Conservation (phyloP, 2,888 invertebrate species). For the Dexiosoma caninum region DNA sequence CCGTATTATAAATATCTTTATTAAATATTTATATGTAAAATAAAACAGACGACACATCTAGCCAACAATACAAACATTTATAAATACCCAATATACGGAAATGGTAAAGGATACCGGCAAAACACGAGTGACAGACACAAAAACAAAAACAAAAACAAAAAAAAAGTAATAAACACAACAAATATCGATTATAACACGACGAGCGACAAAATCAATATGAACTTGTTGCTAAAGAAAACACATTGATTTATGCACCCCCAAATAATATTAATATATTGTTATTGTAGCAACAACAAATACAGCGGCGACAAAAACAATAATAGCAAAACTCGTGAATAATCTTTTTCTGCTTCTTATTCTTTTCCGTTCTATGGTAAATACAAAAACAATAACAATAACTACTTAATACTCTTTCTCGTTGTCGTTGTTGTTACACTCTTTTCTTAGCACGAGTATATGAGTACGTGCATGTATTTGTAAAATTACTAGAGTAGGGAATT, state of each 20-base stretch:
- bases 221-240: conserved; percentile 63
- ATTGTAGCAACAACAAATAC: conserved; percentile 3
- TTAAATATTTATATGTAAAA: conserved; percentile 14
- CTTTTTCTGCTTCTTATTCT: conserved; percentile 21
- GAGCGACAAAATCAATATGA: conserved; percentile 62
- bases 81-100: conserved; percentile 8
- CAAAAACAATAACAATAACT: conserved; percentile 10
- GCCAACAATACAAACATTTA: not conserved
- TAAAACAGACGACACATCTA: not conserved
- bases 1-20: not conserved
- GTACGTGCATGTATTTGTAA: not conserved
- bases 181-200: conserved; percentile 57
- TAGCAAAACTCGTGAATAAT: conserved; percentile 10
- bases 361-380: conserved; percentile 15
- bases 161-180: not conserved
- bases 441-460: not conserved
- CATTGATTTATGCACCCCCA: conserved; percentile 62
- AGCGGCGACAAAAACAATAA: not conserved
- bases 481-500: not conserved
- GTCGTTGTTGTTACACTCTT: not conserved
- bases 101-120: conserved; percentile 40
- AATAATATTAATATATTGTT: conserved; percentile 14
- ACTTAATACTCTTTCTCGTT: conserved; percentile 22
- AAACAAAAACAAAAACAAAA: too few relatives aligned
- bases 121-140: too few relatives aligned